Conservation (phyloP, 2,113 vertebrate species). For the Cynoglossus semilaevis region DNA sequence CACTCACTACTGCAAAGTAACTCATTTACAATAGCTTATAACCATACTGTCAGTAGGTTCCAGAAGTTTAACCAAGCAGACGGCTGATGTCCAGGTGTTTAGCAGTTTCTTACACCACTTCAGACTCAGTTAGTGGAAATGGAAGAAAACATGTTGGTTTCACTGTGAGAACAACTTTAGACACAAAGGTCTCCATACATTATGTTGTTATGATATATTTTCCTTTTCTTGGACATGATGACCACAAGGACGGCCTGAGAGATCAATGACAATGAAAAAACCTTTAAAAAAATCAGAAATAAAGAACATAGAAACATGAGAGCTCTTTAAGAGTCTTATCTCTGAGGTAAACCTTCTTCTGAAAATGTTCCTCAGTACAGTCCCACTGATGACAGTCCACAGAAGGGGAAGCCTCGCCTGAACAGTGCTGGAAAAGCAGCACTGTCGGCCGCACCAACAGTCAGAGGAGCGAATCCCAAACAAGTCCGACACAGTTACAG, state of each 20-base stretch:
- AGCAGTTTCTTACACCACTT: conserved; percentile 60
- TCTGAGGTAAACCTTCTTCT: conserved; percentile 69
- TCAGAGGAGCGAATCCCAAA: conserved; percentile 44
- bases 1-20: conserved; percentile 77
- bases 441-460: conserved; percentile 33
- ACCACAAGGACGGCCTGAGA: conserved; percentile 48
- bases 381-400: conserved; percentile 38
- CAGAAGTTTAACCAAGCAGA: conserved; percentile 48
- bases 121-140: conserved; percentile 51
- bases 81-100: conserved; percentile 47
- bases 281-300: conserved; percentile 61
- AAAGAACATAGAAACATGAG: conserved; percentile 71
- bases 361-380: conserved; percentile 48
- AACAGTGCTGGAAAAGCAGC: conserved; percentile 43
- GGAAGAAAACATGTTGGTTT: conserved; percentile 25
- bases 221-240: conserved; percentile 63
- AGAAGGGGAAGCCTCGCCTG: conserved; percentile 21
- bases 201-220: conserved; percentile 37
- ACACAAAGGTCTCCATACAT: conserved; percentile 41
- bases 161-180: conserved; percentile 38
- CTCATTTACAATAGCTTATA: conserved; percentile 57
- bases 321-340: conserved; percentile 66
- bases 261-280: conserved; percentile 37
- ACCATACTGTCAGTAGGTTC: conserved; percentile 52
- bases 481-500: conserved; percentile 55